Conservation (phyloP, 2,888 invertebrate species). For the Gasteruption jaculator region DNA sequence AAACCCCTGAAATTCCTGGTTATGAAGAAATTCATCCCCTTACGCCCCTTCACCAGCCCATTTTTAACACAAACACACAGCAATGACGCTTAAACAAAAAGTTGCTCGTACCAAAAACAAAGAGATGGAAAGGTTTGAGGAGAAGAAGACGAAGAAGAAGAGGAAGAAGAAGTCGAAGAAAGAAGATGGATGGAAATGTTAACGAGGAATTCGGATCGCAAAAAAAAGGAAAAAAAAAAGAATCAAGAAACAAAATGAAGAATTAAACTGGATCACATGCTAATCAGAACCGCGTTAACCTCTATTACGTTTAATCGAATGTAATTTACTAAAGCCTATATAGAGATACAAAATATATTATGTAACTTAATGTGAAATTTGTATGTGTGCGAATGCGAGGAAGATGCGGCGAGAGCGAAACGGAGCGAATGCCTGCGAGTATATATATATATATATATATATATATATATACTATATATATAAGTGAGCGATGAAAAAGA, state of each 20-base stretch:
- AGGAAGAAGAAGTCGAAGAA: slow-evolving; percentile 20
- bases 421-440: slow-evolving; percentile 29
- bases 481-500: slow-evolving; percentile 11
- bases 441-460: slow-evolving; percentile 29
- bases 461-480: slow-evolving; percentile 18
- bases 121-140: slow-evolving; percentile 2
- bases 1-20: slow-evolving; percentile 18
- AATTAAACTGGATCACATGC: slow-evolving; percentile 46
- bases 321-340: slow-evolving; percentile 47
- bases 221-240: slow-evolving; percentile 5
- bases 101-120: slow-evolving; percentile 50
- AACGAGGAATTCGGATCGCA: slow-evolving; percentile 20
- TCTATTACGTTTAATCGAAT: slow-evolving; percentile 50
- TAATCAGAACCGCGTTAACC: slow-evolving; percentile 53
- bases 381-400: slow-evolving; percentile 22
- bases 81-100: slow-evolving; percentile 52
- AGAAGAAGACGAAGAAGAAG: slow-evolving; percentile 7
- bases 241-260: slow-evolving; percentile 5
- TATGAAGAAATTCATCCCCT: slow-evolving; percentile 15
- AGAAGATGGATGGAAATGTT: slow-evolving; percentile 16
- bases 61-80: slow-evolving; percentile 26
- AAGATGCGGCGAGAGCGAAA: slow-evolving; percentile 17
- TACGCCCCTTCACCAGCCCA: slow-evolving; percentile 7
- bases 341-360: slow-evolving; percentile 17
- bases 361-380: slow-evolving; percentile 4